Evolutionary conservation across 2,113 vertebrate genomes (phyloP), one percentile per base, ranked within the genome.

Genomic region (Tretioscincus oriximinensis): DNA sequence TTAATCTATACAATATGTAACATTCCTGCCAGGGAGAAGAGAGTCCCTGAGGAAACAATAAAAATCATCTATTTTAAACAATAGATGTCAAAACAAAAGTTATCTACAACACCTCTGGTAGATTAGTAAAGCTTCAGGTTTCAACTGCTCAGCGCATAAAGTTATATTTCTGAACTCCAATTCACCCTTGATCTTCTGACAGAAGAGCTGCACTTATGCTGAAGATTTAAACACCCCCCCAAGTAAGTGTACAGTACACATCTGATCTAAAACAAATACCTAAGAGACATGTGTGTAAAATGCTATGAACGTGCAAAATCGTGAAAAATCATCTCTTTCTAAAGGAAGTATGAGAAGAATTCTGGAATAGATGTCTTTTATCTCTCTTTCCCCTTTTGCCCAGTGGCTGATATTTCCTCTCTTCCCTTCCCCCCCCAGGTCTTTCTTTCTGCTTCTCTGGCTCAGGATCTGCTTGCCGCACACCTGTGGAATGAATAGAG

Each of bases 21-120:
- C 96, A 97, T 94, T 95, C 94, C 95, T 91, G 94, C 95, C 54
- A 96, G 96, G 94, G 96, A 97, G 92, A 90, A 95, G 82, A 93
- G 95, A 95, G 88, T 92, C 95, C 96, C 95, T 96, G 92, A 95
- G 90, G 90, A 95, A 93, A 93, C 93, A 93, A 96, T 97, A 96
- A 97, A 41, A 97, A 96, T 94, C 97, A 98, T 97, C 98, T 99
- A 98, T 99, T 98, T 99, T 95, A 98, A 99, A 99, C 97, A 98
- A 98, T 97, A 98, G 97, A 99, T 97, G 97, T 93, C 89, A 82
- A 76, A 70, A 76, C 75, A 87, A 87, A 92, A 93, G 95, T 91
- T 94, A 96, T 96, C 94, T 97, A 97, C 96, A 97, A 95, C 93
- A 92, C 95, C 51, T 96, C 96, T 96, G 94, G 93, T 92, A 94